phyloP scores from a whole-genome alignment of 2,888 invertebrate species.

The Rhodophaea formosa region DNA sequence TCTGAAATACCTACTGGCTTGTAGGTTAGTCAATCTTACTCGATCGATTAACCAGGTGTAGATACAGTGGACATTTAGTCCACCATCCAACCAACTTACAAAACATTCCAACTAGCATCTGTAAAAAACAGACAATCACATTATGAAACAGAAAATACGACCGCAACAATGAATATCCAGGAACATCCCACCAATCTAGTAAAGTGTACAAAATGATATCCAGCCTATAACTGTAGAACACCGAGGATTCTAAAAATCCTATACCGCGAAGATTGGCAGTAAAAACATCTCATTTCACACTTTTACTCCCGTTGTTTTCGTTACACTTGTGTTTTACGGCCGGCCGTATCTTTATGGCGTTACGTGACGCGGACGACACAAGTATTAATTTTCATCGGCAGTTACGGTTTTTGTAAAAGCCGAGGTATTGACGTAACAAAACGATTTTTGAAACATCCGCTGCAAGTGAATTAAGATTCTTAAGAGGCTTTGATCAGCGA shows the following conservation, averaged over 20 bases:
- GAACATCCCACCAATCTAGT: conserved; percentile 8
- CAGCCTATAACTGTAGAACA: conserved; percentile 1
- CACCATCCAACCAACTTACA: not conserved
- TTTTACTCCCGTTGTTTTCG: conserved; percentile 22
- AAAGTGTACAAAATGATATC: conserved; percentile 7
- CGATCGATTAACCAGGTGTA: too few species aligned
- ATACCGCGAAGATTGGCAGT: conserved; percentile 14
- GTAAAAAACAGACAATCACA: not conserved
- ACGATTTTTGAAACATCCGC: too few species aligned
- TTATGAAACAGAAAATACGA: not conserved
- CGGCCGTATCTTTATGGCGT: conserved; percentile 20
- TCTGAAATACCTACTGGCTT: too few species aligned
- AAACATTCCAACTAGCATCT: not conserved
- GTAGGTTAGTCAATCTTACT: too few species aligned
- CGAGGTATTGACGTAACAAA: too few species aligned
- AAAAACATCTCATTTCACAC: conserved; percentile 22
- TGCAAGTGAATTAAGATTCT: too few species aligned
- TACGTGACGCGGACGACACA: conserved; percentile 18
- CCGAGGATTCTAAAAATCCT: conserved; percentile 6
- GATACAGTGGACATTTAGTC: too few species aligned
- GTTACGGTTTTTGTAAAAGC: not conserved
- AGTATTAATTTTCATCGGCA: conserved; percentile 1
- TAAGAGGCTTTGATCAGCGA: too few species aligned
- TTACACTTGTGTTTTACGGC: conserved; percentile 19
- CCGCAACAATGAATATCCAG: not conserved